These are phyloP conservation scores for Ormyrus nitidulus DNA, from an alignment of 2,888 invertebrate genomes.

Conservation along the genomic window DNA sequence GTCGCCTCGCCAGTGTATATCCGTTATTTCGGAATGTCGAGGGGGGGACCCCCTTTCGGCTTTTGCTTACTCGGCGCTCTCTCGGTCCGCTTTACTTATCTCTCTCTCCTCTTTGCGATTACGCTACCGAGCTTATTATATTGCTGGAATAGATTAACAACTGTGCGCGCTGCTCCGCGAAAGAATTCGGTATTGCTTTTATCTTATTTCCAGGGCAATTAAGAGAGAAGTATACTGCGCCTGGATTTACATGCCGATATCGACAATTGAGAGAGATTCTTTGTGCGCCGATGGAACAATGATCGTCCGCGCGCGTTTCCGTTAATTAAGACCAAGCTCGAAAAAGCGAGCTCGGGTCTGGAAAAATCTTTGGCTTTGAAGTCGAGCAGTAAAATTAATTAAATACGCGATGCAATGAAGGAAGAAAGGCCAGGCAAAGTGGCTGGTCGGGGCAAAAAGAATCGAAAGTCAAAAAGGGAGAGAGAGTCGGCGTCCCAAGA, in stretches of 20 bases:
- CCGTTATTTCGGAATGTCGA: slow-evolving; percentile 43
- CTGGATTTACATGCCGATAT: background rate
- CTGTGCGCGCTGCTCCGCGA: too few species aligned
- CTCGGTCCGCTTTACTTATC: slow-evolving; percentile 1
- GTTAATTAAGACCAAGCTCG: too few species aligned
- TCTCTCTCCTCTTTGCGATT: background rate
- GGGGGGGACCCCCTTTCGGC: slow-evolving; percentile 1
- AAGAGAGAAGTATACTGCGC: too few species aligned
- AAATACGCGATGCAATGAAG: slow-evolving; percentile 42
- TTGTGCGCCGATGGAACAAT: too few species aligned
- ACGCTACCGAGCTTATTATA: too few species aligned
- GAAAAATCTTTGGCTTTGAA: too few species aligned
- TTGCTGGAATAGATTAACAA: too few species aligned
- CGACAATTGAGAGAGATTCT: background rate
- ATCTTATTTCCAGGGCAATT: background rate
- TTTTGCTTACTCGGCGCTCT: slow-evolving; percentile 19
- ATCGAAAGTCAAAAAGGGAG: background rate
- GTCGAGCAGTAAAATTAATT: slow-evolving; percentile 46
- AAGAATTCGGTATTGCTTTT: background rate
- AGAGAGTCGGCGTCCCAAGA: slow-evolving; percentile 28
- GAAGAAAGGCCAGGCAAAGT: slow-evolving; percentile 23
- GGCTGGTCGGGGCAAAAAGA: slow-evolving; percentile 21
- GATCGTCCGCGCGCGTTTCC: too few species aligned
- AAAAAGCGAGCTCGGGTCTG: too few species aligned
- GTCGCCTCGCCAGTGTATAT: slow-evolving; percentile 16